These are phyloP conservation scores for Caretta caretta DNA, from an alignment of 2,113 vertebrate genomes.

Conservation along the genomic window DNA sequence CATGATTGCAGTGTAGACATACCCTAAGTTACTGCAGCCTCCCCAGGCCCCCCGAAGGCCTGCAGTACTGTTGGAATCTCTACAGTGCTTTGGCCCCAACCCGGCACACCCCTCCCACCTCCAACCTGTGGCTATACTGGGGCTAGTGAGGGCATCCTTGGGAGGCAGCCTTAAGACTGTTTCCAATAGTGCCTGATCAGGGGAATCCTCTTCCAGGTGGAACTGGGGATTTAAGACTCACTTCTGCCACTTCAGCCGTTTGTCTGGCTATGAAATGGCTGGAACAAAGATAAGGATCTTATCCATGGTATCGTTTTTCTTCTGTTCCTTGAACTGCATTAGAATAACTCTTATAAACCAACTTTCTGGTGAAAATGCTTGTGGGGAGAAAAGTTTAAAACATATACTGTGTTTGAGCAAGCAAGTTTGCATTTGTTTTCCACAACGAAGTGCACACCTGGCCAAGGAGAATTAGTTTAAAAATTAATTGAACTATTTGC, in stretches of 20 bases:
- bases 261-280: background rate
- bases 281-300: background rate
- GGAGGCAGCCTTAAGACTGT: background rate
- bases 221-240: background rate
- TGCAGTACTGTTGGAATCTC: background rate
- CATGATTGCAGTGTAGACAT: too few relatives aligned
- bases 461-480: background rate
- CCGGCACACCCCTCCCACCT: rapidly evolving
- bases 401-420: background rate
- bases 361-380: background rate
- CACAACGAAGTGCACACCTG: background rate
- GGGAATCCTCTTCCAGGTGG: background rate
- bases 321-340: background rate
- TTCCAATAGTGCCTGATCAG: background rate
- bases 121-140: background rate
- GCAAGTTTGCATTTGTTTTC: background rate
- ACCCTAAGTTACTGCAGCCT: background rate
- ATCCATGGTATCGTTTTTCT: background rate
- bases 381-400: too few relatives aligned
- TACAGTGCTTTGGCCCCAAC: background rate
- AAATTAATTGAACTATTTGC: background rate
- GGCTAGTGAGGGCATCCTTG: rapidly evolving
- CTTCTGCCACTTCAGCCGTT: background rate
- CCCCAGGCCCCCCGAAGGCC: background rate
- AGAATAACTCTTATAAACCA: background rate